These are phyloP conservation scores for Eulemur mongoz DNA, from an alignment of 2,797 vertebrate genomes.

Conservation along the genomic window DNA sequence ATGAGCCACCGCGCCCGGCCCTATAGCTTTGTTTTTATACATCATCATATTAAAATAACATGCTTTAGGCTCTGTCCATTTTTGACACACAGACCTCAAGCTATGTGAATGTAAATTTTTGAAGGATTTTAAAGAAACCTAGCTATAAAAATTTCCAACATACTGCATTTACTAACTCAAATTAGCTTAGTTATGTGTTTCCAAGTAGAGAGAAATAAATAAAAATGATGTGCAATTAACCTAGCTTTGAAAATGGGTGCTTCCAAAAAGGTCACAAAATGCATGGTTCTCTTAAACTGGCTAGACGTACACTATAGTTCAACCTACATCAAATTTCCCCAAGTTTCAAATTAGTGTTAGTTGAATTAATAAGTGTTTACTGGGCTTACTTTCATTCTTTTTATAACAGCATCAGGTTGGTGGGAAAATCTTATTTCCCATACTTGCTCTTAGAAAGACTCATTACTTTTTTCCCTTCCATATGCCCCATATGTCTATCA, in stretches of 20 bases:
- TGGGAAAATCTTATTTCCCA: background rate
- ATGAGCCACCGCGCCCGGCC: too few species aligned
- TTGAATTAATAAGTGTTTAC: constrained; percentile 13
- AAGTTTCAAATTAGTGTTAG: background rate
- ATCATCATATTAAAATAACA: background rate
- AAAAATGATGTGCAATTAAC: background rate
- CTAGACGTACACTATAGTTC: background rate
- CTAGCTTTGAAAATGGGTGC: constrained; percentile 30
- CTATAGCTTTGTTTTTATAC: background rate
- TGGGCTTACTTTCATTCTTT: background rate
- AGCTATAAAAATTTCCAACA: background rate
- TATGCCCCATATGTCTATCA: background rate
- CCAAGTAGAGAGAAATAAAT: constrained; percentile 20
- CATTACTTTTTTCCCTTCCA: background rate
- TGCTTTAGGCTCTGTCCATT: background rate
- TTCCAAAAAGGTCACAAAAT: constrained; percentile 2
- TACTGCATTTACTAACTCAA: constrained; percentile 9
- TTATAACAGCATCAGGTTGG: background rate
- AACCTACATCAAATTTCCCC: background rate
- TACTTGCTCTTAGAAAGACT: background rate
- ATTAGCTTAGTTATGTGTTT: constrained; percentile 30
- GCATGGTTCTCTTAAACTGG: background rate
- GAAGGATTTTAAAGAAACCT: constrained; percentile 34
- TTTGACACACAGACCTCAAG: background rate
- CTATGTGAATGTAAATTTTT: background rate